These are phyloP conservation scores for Bucorvus abyssinicus DNA, from an alignment of 2,797 vertebrate species.

Conservation along the genomic window DNA sequence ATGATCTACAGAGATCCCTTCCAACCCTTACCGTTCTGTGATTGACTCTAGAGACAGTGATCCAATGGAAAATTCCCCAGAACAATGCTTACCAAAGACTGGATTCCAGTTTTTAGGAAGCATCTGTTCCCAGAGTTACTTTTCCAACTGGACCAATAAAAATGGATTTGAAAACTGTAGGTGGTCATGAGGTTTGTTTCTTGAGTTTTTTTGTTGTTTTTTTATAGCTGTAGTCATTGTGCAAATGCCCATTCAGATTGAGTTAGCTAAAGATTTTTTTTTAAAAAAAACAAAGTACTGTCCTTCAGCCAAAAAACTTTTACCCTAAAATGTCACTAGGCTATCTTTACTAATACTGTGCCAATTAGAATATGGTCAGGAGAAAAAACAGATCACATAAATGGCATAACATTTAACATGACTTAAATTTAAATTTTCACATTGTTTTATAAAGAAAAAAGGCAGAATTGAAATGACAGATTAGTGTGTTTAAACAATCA, in stretches of 20 bases:
- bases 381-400: not conserved
- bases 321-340: not conserved
- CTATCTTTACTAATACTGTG: not conserved
- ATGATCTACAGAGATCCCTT: too few relatives aligned
- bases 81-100: not conserved
- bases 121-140: not conserved
- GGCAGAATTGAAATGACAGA: not conserved
- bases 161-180: not conserved
- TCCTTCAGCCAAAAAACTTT: not conserved
- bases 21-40: too few relatives aligned
- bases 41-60: not conserved
- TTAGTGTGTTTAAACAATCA: not conserved
- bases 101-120: not conserved
- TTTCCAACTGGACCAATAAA: not conserved
- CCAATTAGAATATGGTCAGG: not conserved
- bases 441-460: not conserved
- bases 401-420: rapidly evolving
- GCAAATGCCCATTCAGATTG: not conserved
- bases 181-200: not conserved
- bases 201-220: not conserved
- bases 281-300: not conserved
- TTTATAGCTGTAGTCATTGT: not conserved
- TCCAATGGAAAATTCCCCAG: not conserved
- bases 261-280: not conserved
- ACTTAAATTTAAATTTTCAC: not conserved